Evolutionary conservation across 2,888 invertebrate genomes (phyloP), one percentile per base, ranked within the genome.

Genomic region (Therioaphis trifolii): DNA sequence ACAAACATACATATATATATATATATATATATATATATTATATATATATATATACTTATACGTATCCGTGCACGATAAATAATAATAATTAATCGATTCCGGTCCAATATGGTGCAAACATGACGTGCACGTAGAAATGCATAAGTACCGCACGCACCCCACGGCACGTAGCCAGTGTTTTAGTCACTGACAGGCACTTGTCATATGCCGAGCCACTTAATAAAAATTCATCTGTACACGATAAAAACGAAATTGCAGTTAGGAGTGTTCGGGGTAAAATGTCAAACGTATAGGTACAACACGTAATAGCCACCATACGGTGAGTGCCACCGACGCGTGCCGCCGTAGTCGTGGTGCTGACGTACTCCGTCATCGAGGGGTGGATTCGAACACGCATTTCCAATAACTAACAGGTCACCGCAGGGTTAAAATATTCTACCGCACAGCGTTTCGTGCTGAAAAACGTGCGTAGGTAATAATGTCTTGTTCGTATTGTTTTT

Each of bases 11-110:
- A n/a, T n/a, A n/a, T n/a, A n/a, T n/a, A n/a, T n/a, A n/a, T n/a
- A n/a, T n/a, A n/a, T n/a, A n/a, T n/a, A n/a, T n/a, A n/a, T n/a
- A n/a, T n/a, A n/a, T n/a, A n/a, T n/a, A n/a, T n/a, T n/a, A n/a
- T n/a, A n/a, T n/a, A n/a, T n/a, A n/a, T n/a, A n/a, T n/a, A n/a
- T n/a, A n/a, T n/a, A n/a, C 15, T 2, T 35, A 27, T 24, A 27
- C 27, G 11, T 24, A 24, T 69, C 15, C 18, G 27, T 29, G n/a
- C 27, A 46, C 61, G 46, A 61, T 61, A 80, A 66, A 72, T 49
- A 66, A 66, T 68, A 52, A 74, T 82, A 82, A 82, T 82, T 82
- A 82, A 82, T 82, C 74, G 82, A 82, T 82, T 61, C 71, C 61
- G 69, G 79, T 35, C 27, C 74, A 82, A 82, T 82, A 82, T 82